phyloP scores from a whole-genome alignment of 2,113 vertebrate genomes.

The Apeltes quadracus region DNA sequence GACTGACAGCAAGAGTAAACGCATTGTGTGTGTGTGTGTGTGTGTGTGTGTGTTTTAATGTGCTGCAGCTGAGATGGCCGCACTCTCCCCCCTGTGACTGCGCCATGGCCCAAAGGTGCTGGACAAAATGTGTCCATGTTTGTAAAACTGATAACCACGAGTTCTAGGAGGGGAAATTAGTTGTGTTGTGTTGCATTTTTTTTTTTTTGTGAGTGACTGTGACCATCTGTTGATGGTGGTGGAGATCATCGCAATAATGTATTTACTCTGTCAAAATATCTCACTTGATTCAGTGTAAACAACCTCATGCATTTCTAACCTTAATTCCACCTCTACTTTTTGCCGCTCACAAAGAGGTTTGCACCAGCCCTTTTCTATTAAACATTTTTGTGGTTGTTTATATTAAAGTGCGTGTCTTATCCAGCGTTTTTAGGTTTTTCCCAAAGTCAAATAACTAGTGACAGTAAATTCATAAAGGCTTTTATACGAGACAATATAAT shows the following conservation, averaged over 20 bases:
- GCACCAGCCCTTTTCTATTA: neutral
- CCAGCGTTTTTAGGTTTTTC: too few species aligned
- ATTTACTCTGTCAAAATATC: neutral
- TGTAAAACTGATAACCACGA: neutral
- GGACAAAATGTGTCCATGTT: neutral
- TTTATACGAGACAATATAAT: too few species aligned
- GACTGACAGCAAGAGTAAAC: too few species aligned
- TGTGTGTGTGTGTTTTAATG: conserved; percentile 3
- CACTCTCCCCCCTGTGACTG: neutral
- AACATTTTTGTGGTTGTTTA: neutral
- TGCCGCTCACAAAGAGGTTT: too few species aligned
- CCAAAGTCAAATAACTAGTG: too few species aligned
- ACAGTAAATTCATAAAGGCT: too few species aligned
- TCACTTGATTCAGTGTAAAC: neutral
- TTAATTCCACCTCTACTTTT: too few species aligned
- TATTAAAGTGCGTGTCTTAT: neutral
- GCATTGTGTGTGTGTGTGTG: too few species aligned
- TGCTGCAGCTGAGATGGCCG: neutral
- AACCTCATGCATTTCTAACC: too few species aligned
- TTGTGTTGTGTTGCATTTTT: neutral
- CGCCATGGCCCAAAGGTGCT: neutral
- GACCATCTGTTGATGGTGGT: neutral
- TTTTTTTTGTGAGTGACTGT: neutral
- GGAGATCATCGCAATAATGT: neutral
- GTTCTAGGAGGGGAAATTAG: neutral